Base-by-base conservation (phyloP, 2,113 vertebrate genomes). In the Anoplopoma fimbria region DNA sequence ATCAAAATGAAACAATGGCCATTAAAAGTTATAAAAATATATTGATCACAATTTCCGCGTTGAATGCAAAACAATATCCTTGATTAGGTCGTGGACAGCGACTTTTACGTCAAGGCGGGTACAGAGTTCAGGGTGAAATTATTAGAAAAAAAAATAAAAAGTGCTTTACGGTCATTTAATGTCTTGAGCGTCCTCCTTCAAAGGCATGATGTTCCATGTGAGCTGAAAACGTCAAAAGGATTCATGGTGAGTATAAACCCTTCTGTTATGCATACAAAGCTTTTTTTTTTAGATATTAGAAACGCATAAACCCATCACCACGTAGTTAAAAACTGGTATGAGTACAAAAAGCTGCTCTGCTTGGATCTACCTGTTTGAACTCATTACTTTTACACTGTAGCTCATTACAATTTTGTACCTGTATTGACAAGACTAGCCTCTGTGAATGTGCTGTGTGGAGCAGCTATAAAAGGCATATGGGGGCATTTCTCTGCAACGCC, bases 181-280 rank as follows among this genome's bases (percentile, higher is more conserved):
- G 96, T 92, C 96, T 96, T 91, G 96, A 96, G 89, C 92, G 94
- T 88, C 95, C 96, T 91, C 97, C 97, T 97, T 99, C 98, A 95
- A 99, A 99, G 92, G 98, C 98, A 77, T 95, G 97, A 94, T 99
- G 97, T 58, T 99, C 97, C 96, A 96, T 97, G 93, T 99, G 97
- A 89, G 97, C 98, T 99, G 95, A 80, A 94, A 95, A 77, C 94
- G 27, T 61, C 94, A 88, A 93, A 92, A 69, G 0, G 85, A 79
- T 38, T 77, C 21, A 73, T 4, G 9, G 33, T 88, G 27, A 83
- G 71, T 38, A 75, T 3, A 67, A 19, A 78, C 2, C 13, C 3
- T 47, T 2, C 21, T 12, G 33, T 3, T 5, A 61, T 21, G 6
- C 53, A 47, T 51, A 6, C 40, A 49, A 79, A 63, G 0, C 15